Conservation (phyloP, 2,113 vertebrate genomes). For the Oryzias javanicus region DNA sequence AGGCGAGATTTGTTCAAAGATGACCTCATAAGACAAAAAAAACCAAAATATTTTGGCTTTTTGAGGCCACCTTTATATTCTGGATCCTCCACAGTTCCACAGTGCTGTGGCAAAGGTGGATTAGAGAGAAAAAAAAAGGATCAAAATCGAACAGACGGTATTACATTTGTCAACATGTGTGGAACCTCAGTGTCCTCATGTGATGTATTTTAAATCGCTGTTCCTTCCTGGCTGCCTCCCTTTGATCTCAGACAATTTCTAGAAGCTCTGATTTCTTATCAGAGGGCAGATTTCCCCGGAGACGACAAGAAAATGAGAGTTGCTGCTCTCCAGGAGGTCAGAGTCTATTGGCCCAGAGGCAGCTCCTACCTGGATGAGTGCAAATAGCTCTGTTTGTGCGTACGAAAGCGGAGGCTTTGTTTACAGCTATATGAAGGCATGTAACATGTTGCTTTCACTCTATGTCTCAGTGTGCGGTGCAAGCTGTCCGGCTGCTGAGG, state of each 20-base stretch:
- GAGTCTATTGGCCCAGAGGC: constrained; percentile 56
- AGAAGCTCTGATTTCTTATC: constrained; percentile 73
- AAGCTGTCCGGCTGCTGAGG: constrained; percentile 17
- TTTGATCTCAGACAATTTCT: constrained; percentile 76
- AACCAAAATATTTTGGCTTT: constrained; percentile 33
- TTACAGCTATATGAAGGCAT: constrained; percentile 14
- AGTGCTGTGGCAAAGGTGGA: constrained; percentile 39
- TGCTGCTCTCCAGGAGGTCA: constrained; percentile 64
- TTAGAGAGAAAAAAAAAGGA: constrained; percentile 40
- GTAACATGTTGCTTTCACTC: constrained; percentile 2
- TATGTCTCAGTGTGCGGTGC: constrained; percentile 7
- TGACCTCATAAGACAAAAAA: constrained; percentile 23
- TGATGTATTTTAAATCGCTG: constrained; percentile 45
- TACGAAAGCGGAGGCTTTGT: constrained; percentile 23
- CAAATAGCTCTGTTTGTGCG: constrained; percentile 20
- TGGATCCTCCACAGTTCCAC: constrained; percentile 14
- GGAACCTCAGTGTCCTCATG: constrained; percentile 46
- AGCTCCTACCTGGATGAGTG: constrained; percentile 52
- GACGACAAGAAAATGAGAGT: constrained; percentile 74
- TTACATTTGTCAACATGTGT: constrained; percentile 52
- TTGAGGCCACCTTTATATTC: constrained; percentile 36
- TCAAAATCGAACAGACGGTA: constrained; percentile 45
- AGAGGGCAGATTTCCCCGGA: constrained; percentile 77
- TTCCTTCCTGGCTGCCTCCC: constrained; percentile 58
- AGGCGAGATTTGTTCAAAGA: constrained; percentile 3